Conservation (phyloP, 2,113 vertebrate genomes). For the Corythaeola cristata region DNA sequence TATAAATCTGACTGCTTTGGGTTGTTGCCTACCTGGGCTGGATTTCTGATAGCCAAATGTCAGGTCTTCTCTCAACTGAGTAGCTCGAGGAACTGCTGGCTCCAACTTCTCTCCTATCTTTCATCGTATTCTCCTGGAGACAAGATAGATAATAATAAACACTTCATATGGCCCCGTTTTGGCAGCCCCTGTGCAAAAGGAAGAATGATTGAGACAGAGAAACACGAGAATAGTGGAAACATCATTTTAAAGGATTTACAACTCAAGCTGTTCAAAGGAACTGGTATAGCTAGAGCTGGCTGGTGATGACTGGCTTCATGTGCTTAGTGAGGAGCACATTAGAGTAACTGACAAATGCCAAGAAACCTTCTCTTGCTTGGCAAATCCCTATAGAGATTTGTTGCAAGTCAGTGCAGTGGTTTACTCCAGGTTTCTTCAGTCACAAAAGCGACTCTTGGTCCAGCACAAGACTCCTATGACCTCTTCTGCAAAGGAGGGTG, state of each 20-base stretch:
- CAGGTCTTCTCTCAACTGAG: neutral
- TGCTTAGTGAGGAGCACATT: neutral
- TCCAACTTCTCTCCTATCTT: neutral
- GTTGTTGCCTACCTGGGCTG: neutral
- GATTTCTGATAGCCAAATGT: neutral
- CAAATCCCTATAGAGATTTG: neutral
- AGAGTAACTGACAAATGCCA: neutral
- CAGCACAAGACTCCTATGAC: neutral
- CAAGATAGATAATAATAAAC: neutral
- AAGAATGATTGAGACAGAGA: neutral
- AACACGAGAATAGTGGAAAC: neutral
- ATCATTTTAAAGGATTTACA: neutral
- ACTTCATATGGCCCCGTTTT: neutral
- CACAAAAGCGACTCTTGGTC: neutral
- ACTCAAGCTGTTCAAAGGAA: neutral
- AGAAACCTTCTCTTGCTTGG: neutral
- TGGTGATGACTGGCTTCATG: neutral
- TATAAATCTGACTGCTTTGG: neutral
- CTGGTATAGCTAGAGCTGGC: neutral
- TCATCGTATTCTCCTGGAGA: neutral
- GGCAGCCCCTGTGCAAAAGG: neutral
- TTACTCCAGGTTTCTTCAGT: neutral
- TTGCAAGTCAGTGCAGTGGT: neutral
- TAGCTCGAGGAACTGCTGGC: neutral
- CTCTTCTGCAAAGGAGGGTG: neutral